These are phyloP conservation scores for Micromussa lordhowensis DNA, from an alignment of 92 coral and sea anemone genomes.

Conservation along the genomic window DNA sequence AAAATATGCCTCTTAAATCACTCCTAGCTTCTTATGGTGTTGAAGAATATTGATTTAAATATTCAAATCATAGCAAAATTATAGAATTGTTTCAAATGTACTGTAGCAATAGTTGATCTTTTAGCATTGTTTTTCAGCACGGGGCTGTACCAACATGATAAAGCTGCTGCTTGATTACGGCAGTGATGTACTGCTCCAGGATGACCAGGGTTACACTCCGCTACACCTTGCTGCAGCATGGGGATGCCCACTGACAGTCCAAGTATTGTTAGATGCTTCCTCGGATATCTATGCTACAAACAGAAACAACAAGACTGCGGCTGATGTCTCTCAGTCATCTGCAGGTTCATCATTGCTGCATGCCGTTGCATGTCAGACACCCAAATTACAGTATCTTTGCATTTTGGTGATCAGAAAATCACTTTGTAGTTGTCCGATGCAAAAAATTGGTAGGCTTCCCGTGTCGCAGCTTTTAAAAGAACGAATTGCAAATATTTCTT, in stretches of 20 bases:
- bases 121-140: background rate
- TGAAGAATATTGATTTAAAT: too few species aligned
- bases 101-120: background rate
- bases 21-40: too few species aligned
- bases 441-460: background rate
- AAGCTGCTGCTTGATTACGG: background rate
- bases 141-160: background rate
- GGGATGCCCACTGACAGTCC: background rate
- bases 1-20: too few species aligned
- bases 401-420: background rate
- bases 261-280: background rate
- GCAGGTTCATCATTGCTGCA: background rate
- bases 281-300: background rate
- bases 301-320: slow-evolving; percentile 6
- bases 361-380: background rate
- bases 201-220: slow-evolving; percentile 6
- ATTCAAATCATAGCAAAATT: too few species aligned
- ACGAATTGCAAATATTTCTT: background rate
- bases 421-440: background rate
- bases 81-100: too few species aligned
- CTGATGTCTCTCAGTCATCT: slow-evolving; percentile 3
- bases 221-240: background rate
- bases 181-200: slow-evolving; percentile 6
- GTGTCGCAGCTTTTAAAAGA: background rate
- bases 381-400: background rate